Percentiles rank a stretch among this genome's conserved stretches.
These are phyloP conservation scores for Rhizomys pruinosus DNA, from an alignment of 2,113 vertebrate genomes.

Conservation along the genomic window DNA sequence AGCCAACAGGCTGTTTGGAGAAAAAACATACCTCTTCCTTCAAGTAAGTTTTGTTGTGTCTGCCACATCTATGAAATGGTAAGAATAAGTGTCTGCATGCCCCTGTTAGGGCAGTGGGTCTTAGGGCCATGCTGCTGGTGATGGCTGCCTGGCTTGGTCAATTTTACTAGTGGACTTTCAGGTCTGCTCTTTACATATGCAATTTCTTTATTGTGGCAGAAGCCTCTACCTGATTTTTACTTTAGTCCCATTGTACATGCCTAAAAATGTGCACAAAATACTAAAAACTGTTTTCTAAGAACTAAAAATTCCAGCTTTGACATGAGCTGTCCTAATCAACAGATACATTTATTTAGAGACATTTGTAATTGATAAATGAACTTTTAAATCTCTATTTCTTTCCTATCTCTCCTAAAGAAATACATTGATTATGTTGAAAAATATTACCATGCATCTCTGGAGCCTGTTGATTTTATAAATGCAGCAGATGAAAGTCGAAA, in stretches of 20 bases:
- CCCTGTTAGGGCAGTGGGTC: neutral
- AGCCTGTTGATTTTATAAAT: constrained; percentile 89
- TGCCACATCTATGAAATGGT: neutral
- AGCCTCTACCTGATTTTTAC: neutral
- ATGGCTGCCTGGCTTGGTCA: neutral
- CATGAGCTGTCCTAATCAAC: neutral
- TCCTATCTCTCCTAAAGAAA: constrained; percentile 82
- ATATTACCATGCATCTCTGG: constrained; percentile 90
- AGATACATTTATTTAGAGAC: neutral
- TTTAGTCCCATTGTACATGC: neutral
- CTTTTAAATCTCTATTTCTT: constrained; percentile 62
- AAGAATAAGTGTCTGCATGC: neutral
- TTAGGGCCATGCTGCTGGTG: neutral
- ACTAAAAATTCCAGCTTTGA: neutral
- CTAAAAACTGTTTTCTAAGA: neutral
- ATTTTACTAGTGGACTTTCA: neutral
- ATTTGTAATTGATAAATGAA: neutral
- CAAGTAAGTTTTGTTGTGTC: constrained; percentile 82
- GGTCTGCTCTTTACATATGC: neutral
- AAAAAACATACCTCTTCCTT: constrained; percentile 87
- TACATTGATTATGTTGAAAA: constrained; percentile 90
- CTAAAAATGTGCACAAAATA: neutral
- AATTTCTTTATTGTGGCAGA: neutral
- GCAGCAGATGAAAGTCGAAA: constrained; percentile 87
- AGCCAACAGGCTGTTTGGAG: constrained; percentile 91